These are phyloP conservation scores for Emmelina monodactyla DNA, from an alignment of 2,888 invertebrate species.

Conservation along the genomic window DNA sequence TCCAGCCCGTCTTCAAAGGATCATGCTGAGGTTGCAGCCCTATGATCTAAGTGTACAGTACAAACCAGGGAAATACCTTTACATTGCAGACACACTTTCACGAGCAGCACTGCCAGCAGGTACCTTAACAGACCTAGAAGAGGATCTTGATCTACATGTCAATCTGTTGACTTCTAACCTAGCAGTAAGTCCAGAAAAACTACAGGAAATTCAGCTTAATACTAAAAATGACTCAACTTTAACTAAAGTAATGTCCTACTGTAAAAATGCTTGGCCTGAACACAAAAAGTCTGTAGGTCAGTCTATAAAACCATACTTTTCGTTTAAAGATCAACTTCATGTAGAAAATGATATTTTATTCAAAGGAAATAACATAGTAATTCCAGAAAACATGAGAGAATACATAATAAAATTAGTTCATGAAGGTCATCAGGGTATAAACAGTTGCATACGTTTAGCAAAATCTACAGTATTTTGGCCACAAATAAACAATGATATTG, in stretches of 20 bases:
- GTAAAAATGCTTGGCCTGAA: slow-evolving; percentile 11
- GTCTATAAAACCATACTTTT: slow-evolving; percentile 7
- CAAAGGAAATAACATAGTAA: slow-evolving; percentile 8
- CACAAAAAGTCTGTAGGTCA: slow-evolving; percentile 9
- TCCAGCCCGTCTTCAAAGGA: too few relatives aligned
- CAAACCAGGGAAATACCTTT: slow-evolving; percentile 8
- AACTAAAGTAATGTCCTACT: slow-evolving; percentile 8
- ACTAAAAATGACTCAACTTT: slow-evolving; percentile 1
- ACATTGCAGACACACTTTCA: slow-evolving; percentile 9
- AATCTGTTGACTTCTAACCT: neutral
- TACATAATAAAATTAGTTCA: slow-evolving; percentile 5
- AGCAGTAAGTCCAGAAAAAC: slow-evolving; percentile 3
- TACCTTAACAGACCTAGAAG: slow-evolving; percentile 5
- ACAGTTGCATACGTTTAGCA: slow-evolving; percentile 8
- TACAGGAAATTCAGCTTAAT: slow-evolving; percentile 1
- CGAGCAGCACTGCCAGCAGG: slow-evolving; percentile 3
- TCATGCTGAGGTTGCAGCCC: slow-evolving; percentile 4
- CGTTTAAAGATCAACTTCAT: slow-evolving; percentile 9
- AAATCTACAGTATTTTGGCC: slow-evolving; percentile 11
- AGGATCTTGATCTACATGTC: slow-evolving; percentile 2
- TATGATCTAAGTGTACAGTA: slow-evolving; percentile 8
- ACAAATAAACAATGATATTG: slow-evolving; percentile 12
- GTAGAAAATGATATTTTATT: slow-evolving; percentile 9
- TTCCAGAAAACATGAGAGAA: slow-evolving; percentile 6
- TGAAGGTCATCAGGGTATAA: slow-evolving; percentile 11